These are phyloP conservation scores for Ctenomys sociabilis DNA, from an alignment of 2,113 vertebrate genomes.

Conservation along the genomic window DNA sequence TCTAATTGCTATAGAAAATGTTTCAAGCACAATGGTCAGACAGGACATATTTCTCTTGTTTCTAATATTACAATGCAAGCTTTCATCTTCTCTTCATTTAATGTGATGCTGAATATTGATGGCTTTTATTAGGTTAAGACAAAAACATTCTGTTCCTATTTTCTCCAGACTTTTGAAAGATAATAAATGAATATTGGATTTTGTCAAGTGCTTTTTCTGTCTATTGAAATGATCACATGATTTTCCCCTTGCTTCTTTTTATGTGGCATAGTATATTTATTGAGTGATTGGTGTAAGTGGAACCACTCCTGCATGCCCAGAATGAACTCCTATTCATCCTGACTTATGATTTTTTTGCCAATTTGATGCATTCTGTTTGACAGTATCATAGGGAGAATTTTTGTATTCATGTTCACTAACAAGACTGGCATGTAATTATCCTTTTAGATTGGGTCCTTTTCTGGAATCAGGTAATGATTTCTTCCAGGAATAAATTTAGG, in stretches of 20 bases:
- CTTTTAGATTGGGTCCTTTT: not conserved
- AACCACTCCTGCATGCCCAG: not conserved
- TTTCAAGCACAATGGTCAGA: not conserved
- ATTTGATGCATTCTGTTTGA: not conserved
- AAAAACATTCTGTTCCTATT: not conserved
- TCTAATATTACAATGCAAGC: not conserved
- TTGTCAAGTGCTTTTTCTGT: not conserved
- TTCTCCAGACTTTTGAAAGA: not conserved
- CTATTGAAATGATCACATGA: not conserved
- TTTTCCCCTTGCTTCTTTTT: not conserved
- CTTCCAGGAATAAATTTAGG: not conserved
- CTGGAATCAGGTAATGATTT: not conserved
- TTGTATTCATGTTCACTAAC: not conserved
- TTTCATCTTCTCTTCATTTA: not conserved
- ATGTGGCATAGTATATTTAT: not conserved
- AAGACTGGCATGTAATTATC: not conserved
- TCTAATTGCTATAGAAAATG: not conserved
- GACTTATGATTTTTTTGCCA: not conserved
- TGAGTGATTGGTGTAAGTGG: not conserved
- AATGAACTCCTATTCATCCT: not conserved
- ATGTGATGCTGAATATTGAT: not conserved
- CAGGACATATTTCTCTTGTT: not conserved
- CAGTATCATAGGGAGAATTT: not conserved
- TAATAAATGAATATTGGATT: not conserved
- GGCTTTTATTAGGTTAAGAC: not conserved